A percentile compares a stretch with the other conserved stretches of the same genome.
Evolutionary conservation across 2,888 invertebrate species (phyloP).

Genomic region (Pheosia tremula): DNA sequence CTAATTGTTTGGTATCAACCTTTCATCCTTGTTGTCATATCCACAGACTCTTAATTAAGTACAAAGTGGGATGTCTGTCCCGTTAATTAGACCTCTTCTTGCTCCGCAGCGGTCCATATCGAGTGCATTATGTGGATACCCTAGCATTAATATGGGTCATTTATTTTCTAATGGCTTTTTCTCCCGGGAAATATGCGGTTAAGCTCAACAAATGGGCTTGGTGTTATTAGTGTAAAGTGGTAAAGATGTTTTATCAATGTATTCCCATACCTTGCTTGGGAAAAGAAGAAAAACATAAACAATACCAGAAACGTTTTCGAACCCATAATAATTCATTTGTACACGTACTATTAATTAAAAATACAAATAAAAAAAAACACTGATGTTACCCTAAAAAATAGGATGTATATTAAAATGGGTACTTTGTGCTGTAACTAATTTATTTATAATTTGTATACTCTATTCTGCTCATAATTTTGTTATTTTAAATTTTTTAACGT

Average conservation of each 20-base stretch:
- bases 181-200: neutral
- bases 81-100: slow-evolving; percentile 30
- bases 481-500: no score
- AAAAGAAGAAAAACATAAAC: no score
- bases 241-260: neutral
- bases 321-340: neutral
- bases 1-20: slow-evolving; percentile 16
- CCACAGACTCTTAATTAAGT: slow-evolving; percentile 30
- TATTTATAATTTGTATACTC: no score
- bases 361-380: no score
- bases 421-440: no score
- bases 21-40: slow-evolving; percentile 8
- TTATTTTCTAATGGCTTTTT: slow-evolving; percentile 5
- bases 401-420: no score
- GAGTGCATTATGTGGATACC: slow-evolving; percentile 13
- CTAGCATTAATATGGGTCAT: slow-evolving; percentile 1
- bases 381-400: no score
- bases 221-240: neutral
- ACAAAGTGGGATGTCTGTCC: slow-evolving; percentile 24
- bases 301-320: no score
- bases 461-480: no score
- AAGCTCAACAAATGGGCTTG: neutral
- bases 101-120: slow-evolving; percentile 11
- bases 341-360: neutral
- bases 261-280: neutral